Conservation (phyloP, 2,797 vertebrate species). For the Oryzias sinensis region DNA sequence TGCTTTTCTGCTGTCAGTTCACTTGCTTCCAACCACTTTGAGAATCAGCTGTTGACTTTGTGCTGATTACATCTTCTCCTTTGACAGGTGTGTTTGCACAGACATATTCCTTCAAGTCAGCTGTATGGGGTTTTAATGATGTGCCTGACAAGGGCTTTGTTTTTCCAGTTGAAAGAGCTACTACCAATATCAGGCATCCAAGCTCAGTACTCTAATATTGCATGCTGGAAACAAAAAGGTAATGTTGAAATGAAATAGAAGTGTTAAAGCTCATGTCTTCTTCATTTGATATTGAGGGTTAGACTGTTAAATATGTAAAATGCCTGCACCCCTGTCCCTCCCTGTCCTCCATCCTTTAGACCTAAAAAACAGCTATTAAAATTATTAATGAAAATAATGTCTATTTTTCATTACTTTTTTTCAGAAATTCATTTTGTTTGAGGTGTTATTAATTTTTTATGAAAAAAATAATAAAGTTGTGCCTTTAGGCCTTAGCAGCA, state of each 20-base stretch:
- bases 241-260: not conserved
- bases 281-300: not conserved
- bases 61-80: not conserved
- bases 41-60: not conserved
- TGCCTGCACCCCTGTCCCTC: not conserved
- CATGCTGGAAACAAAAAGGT: not conserved
- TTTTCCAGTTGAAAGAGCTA: not conserved
- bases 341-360: not conserved
- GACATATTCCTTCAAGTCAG: not conserved
- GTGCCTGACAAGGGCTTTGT: not conserved
- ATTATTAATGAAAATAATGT: no score
- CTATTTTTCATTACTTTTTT: no score
- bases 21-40: not conserved
- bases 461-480: not conserved
- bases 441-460: not conserved
- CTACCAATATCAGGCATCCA: not conserved
- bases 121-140: not conserved
- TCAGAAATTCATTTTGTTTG: not conserved
- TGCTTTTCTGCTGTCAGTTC: not conserved
- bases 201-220: not conserved
- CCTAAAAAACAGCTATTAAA: no score
- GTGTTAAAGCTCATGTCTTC: not conserved
- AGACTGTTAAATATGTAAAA: not conserved
- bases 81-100: not conserved
- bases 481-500: slow-evolving; percentile 4